Conservation (phyloP, 1,140 invertebrate species). For the Cheumatopsyche charites region DNA sequence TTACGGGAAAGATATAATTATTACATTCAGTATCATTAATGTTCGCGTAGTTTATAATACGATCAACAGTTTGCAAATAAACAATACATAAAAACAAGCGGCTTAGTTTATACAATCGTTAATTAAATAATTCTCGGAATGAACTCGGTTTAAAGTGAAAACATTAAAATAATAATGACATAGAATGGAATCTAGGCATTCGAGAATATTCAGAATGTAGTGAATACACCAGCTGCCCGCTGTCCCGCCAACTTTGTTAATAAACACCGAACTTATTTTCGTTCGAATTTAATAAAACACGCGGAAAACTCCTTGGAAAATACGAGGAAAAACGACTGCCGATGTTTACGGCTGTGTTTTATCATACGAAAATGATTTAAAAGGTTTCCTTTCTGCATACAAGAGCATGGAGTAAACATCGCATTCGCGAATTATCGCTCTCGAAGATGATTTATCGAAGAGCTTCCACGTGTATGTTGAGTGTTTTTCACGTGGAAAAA, state of each 20-base stretch:
- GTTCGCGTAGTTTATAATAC: too few relatives aligned
- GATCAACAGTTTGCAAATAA: too few relatives aligned
- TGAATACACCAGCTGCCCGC: conserved; percentile 5
- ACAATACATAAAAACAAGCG: too few relatives aligned
- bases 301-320: conserved; percentile 16
- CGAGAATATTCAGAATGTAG: not conserved
- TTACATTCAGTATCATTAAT: too few relatives aligned
- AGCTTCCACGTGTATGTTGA: too few relatives aligned
- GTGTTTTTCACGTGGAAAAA: too few relatives aligned
- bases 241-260: conserved; percentile 36
- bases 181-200: not conserved
- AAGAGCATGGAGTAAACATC: not conserved
- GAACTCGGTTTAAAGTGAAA: too few relatives aligned
- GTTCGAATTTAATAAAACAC: conserved; percentile 32
- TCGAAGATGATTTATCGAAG: not conserved
- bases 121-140: too few relatives aligned
- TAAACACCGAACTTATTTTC: conserved; percentile 36
- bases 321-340: conserved; percentile 2
- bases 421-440: not conserved
- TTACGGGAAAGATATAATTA: too few relatives aligned
- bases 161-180: not conserved
- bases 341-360: conserved; percentile 29
- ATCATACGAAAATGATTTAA: conserved; percentile 30
- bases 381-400: conserved; percentile 13
- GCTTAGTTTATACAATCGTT: too few relatives aligned